These are phyloP conservation scores for Rachycentron canadum DNA, from an alignment of 2,797 vertebrate species.

Conservation along the genomic window DNA sequence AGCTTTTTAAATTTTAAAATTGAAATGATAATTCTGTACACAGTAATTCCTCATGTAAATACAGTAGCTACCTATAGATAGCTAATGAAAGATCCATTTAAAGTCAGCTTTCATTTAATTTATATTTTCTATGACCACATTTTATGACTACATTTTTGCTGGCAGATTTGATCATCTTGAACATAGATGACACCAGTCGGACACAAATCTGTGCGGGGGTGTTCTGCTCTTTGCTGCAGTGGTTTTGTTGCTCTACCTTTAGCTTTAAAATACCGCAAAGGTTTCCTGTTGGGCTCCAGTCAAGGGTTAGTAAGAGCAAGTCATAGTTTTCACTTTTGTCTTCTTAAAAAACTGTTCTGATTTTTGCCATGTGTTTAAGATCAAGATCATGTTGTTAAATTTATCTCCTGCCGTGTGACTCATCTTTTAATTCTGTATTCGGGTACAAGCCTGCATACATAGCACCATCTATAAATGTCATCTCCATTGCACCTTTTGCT, in stretches of 20 bases:
- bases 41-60: too few species aligned
- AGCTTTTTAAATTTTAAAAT: constrained; percentile 13
- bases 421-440: not conserved
- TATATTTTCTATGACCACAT: too few species aligned
- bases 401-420: not conserved
- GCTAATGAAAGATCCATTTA: too few species aligned
- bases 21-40: too few species aligned
- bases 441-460: not conserved
- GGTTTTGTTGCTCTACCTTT: too few species aligned
- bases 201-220: not conserved
- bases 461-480: not conserved
- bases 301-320: too few species aligned
- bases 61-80: too few species aligned
- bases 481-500: not conserved
- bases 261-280: too few species aligned
- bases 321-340: not conserved
- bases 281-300: not conserved
- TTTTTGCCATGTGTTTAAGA: not conserved
- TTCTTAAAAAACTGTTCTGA: not conserved
- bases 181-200: too few species aligned
- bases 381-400: not conserved
- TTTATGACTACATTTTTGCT: too few species aligned
- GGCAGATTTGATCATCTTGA: not conserved
- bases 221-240: not conserved
- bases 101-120: too few species aligned